phyloP scores from a whole-genome alignment of 2,797 vertebrate species.

The Eulemur albifrons region DNA sequence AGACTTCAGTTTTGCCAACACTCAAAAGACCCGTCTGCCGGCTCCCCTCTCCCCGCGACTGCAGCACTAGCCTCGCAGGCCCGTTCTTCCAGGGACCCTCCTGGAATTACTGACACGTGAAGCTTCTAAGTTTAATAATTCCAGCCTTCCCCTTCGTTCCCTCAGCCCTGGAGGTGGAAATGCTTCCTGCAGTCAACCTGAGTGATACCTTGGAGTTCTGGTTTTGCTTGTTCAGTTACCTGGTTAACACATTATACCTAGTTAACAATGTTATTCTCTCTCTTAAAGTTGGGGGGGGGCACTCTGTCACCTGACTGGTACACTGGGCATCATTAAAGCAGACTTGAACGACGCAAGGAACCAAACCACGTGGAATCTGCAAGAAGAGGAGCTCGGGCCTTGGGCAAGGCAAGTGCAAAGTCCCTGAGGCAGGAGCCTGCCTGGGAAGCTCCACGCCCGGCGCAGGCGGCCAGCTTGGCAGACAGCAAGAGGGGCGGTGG shows the following conservation, averaged over 20 bases:
- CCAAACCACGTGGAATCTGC: too few species aligned
- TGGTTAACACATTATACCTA: too few species aligned
- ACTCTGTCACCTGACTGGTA: too few species aligned
- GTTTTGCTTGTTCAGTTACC: not conserved
- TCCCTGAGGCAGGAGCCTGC: not conserved
- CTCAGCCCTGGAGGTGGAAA: not conserved
- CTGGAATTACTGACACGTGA: not conserved
- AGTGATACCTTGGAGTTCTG: too few species aligned
- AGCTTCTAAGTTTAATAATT: not conserved
- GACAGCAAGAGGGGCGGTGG: accelerated
- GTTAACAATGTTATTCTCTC: too few species aligned
- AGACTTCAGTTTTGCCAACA: not conserved
- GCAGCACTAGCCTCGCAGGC: not conserved
- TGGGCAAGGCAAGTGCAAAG: not conserved
- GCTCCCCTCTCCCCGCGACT: too few species aligned
- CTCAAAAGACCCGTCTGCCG: not conserved
- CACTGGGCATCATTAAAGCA: not conserved
- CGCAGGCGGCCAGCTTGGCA: accelerated
- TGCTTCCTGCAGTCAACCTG: not conserved
- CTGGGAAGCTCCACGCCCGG: not conserved
- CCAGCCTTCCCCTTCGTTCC: not conserved
- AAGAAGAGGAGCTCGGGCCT: not conserved
- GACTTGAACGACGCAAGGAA: not conserved
- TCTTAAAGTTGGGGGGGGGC: not conserved
- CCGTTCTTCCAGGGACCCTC: not conserved